Conservation (phyloP, 2,113 vertebrate species). For the Caranx ignobilis region DNA sequence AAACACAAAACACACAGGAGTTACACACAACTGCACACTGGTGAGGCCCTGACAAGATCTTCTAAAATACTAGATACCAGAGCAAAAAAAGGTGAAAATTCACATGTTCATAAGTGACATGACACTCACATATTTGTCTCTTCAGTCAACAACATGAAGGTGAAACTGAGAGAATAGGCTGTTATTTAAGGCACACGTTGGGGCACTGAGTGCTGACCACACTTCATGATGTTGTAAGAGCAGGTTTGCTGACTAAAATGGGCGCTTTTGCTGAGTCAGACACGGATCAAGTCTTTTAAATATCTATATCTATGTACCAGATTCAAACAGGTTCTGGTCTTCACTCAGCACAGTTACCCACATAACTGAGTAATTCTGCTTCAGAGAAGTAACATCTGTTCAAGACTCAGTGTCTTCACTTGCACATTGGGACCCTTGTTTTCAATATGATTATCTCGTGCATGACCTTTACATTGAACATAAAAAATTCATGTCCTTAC, state of each 20-base stretch:
- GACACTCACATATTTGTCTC: fast-evolving
- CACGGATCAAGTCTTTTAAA: not conserved
- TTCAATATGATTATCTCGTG: not conserved
- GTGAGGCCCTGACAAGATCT: not conserved
- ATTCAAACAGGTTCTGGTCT: not conserved
- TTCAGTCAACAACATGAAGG: not conserved
- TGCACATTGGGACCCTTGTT: not conserved
- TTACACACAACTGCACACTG: not conserved
- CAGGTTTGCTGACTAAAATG: not conserved
- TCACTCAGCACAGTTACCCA: not conserved
- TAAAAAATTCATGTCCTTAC: not conserved
- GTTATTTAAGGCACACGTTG: not conserved
- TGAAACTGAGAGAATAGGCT: not conserved
- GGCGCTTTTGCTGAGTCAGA: not conserved
- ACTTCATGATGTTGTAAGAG: not conserved
- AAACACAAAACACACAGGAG: conserved; percentile 33
- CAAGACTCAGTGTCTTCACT: not conserved
- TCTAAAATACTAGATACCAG: not conserved
- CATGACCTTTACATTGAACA: not conserved
- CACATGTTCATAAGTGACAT: not conserved
- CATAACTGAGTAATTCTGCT: not conserved
- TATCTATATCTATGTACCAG: not conserved
- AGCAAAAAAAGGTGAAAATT: not conserved
- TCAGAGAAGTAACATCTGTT: not conserved
- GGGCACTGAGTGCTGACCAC: not conserved